phyloP scores from a whole-genome alignment of 2,888 invertebrate genomes.

The Micoletzkya japonica region DNA sequence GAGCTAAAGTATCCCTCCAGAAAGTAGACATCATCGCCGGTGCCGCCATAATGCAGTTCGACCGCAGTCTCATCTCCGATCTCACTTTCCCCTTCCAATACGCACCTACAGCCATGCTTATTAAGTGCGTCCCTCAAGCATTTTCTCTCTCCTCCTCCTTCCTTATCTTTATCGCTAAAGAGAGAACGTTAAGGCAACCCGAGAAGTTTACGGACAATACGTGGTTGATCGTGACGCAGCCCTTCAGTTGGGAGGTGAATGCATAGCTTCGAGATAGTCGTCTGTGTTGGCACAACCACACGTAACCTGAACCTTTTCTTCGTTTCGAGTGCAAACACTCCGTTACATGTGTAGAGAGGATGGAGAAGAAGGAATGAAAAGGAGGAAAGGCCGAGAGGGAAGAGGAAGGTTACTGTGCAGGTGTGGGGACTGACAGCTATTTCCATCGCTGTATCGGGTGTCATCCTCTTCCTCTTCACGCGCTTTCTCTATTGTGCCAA shows the following conservation, averaged over 20 bases:
- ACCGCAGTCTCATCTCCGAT: conserved; percentile 46
- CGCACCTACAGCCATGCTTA: conserved; percentile 44
- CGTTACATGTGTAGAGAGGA: not conserved
- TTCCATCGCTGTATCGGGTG: conserved; percentile 52
- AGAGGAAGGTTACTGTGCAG: conserved; percentile 14
- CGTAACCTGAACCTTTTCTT: not conserved
- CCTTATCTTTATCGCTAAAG: not conserved
- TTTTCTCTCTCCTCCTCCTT: not conserved
- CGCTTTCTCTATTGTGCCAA: not conserved
- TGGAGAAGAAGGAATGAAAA: not conserved
- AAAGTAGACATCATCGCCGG: conserved; percentile 57
- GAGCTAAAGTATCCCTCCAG: conserved; percentile 26
- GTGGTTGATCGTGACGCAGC: conserved; percentile 52
- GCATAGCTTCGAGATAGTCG: not conserved
- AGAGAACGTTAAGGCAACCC: conserved; percentile 35
- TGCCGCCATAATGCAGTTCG: conserved; percentile 57
- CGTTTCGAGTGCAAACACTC: not conserved
- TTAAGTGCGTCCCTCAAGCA: not conserved
- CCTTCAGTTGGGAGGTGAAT: conserved; percentile 58
- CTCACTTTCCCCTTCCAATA: conserved; percentile 63
- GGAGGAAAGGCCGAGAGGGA: not conserved
- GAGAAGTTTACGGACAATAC: conserved; percentile 51
- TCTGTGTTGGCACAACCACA: not conserved
- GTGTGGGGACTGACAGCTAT: conserved; percentile 45
- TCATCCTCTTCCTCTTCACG: conserved; percentile 43